Evolutionary conservation across 2,888 invertebrate species (phyloP).

Genomic region (Drosophila gaucha): DNA sequence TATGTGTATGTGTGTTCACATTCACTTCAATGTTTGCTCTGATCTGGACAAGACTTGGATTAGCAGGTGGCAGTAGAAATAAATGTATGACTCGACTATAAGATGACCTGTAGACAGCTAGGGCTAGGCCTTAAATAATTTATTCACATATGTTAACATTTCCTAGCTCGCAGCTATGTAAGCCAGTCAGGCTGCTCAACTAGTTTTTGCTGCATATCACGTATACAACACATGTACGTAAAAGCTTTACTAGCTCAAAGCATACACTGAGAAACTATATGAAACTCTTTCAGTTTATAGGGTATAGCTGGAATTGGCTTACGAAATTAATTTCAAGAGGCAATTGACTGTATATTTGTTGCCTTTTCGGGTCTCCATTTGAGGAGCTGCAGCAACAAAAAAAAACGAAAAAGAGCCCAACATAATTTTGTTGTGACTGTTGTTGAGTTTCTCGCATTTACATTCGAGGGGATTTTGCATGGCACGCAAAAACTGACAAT

Average conservation of each 20-base stretch:
- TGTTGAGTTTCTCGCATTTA: constrained; percentile 47
- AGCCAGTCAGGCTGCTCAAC: not conserved
- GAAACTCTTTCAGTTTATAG: not conserved
- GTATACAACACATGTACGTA: constrained; percentile 13
- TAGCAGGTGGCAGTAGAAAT: constrained; percentile 20
- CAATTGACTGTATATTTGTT: constrained; percentile 16
- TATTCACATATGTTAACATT: too few species aligned
- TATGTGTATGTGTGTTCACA: constrained; percentile 35
- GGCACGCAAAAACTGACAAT: constrained; percentile 69
- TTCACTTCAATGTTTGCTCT: constrained; percentile 50
- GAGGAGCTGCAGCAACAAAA: constrained; percentile 2
- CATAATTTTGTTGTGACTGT: constrained; percentile 63
- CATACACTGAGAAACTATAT: not conserved
- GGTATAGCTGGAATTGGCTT: constrained; percentile 1
- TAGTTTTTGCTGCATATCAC: constrained; percentile 1
- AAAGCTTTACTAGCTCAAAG: constrained; percentile 22
- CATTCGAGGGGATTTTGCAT: constrained; percentile 49
- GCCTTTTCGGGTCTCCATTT: constrained; percentile 20
- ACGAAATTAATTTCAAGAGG: constrained; percentile 7
- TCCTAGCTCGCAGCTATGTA: not conserved
- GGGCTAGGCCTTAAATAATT: not conserved
- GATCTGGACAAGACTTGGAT: constrained; percentile 39
- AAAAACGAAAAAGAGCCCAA: constrained; percentile 21
- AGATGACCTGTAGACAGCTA: constrained; percentile 25
- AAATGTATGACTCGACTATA: not conserved